Conservation (phyloP, 2,888 invertebrate genomes). For the Peribatodes rhomboidaria region DNA sequence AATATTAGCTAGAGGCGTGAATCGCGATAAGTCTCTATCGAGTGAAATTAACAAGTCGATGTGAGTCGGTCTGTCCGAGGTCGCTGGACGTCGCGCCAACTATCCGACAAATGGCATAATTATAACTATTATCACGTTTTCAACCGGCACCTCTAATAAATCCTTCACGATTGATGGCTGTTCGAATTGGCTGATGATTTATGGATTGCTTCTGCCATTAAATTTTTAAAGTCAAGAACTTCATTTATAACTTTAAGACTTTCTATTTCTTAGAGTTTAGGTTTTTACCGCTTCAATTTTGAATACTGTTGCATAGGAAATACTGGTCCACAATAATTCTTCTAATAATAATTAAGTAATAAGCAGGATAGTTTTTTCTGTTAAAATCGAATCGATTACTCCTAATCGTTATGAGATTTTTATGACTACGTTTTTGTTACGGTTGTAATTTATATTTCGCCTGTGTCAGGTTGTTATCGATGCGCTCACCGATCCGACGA, state of each 20-base stretch:
- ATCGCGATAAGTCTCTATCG: conserved; percentile 55
- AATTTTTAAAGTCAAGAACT: conserved; percentile 54
- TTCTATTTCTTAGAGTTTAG: conserved; percentile 51
- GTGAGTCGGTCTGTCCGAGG: conserved; percentile 14
- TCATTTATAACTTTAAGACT: conserved; percentile 55
- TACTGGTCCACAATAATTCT: not conserved
- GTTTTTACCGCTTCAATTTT: not conserved
- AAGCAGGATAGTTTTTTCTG: not conserved
- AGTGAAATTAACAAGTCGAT: conserved; percentile 41
- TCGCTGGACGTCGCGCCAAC: conserved; percentile 19
- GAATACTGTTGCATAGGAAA: not conserved
- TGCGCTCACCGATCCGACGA: conserved; percentile 62
- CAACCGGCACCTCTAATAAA: conserved; percentile 41
- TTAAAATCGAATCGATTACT: not conserved
- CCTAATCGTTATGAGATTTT: conserved; percentile 1
- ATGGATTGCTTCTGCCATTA: conserved; percentile 63
- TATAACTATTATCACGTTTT: conserved; percentile 52
- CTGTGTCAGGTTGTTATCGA: conserved; percentile 65
- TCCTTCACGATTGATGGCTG: conserved; percentile 54
- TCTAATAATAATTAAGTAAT: too few relatives aligned
- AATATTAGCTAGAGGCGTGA: conserved; percentile 52
- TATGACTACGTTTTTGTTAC: not conserved
- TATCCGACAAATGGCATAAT: conserved; percentile 43
- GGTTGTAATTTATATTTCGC: conserved; percentile 17
- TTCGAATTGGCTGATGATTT: conserved; percentile 60